Percentiles rank a stretch among this genome's conserved stretches.
These are phyloP conservation scores for Dicyrtomina minuta DNA, from an alignment of 2,888 invertebrate species.

Conservation along the genomic window DNA sequence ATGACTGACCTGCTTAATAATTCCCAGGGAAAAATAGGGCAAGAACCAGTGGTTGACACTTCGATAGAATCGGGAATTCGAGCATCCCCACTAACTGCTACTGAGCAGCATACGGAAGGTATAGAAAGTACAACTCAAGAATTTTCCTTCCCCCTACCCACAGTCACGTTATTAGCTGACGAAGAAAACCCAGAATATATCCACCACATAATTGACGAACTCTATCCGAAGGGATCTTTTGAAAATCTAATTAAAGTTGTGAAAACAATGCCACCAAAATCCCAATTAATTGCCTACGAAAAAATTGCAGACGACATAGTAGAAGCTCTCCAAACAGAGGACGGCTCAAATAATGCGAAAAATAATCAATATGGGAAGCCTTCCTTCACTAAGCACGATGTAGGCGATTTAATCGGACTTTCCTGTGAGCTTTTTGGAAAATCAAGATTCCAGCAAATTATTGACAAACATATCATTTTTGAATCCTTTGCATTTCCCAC, in stretches of 20 bases:
- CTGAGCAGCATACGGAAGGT: too few relatives aligned
- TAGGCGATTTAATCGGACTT: slow-evolving; percentile 7
- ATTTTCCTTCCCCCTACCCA: slow-evolving; percentile 2
- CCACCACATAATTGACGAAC: not conserved
- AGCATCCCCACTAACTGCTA: not conserved
- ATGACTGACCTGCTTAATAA: not conserved
- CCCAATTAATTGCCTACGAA: slow-evolving; percentile 10
- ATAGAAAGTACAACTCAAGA: slow-evolving; percentile 1
- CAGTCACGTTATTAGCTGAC: not conserved
- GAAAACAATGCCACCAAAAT: not conserved
- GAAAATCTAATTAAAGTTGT: slow-evolving; percentile 7
- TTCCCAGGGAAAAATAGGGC: not conserved
- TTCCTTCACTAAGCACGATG: too few relatives aligned
- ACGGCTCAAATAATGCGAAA: not conserved
- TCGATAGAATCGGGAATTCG: not conserved
- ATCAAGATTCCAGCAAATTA: not conserved
- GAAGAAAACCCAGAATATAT: not conserved
- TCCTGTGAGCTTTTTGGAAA: slow-evolving; percentile 14
- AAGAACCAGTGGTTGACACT: not conserved
- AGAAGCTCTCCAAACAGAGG: not conserved
- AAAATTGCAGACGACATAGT: not conserved
- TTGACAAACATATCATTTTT: not conserved
- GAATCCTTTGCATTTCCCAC: not conserved
- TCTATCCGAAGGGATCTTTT: slow-evolving; percentile 4
- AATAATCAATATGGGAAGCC: too few relatives aligned